Conservation (phyloP, 2,797 vertebrate species). For the Poecilia velifera region DNA sequence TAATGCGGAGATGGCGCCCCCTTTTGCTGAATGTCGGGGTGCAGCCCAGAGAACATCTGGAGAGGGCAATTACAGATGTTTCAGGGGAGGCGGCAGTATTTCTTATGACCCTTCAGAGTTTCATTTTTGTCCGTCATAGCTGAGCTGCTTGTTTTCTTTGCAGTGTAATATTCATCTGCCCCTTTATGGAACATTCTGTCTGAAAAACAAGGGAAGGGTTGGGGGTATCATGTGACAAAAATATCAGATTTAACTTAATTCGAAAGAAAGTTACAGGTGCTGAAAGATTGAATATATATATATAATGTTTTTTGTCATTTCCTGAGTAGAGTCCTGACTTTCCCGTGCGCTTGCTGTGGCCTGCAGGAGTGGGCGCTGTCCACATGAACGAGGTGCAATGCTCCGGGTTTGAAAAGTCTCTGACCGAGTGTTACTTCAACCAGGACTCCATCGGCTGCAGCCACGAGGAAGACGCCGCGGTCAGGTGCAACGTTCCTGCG, state of each 20-base stretch:
- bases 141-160: conserved; percentile 41
- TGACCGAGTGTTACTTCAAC: conserved; percentile 93
- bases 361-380: conserved; percentile 89
- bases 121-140: conserved; percentile 40
- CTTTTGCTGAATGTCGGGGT: neutral
- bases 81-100: conserved; percentile 51
- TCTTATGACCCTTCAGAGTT: conserved; percentile 34
- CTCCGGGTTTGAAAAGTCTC: conserved; percentile 91
- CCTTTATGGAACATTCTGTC: conserved; percentile 29
- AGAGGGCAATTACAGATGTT: conserved; percentile 36
- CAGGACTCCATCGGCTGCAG: conserved; percentile 86
- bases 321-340: conserved; percentile 8
- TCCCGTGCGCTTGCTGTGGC: neutral
- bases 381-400: conserved; percentile 94
- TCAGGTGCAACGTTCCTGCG: conserved; percentile 90
- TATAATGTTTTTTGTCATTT: neutral
- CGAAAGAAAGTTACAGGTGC: neutral
- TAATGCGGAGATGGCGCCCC: neutral
- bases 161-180: conserved; percentile 27
- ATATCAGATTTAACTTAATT: conserved; percentile 14
- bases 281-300: neutral
- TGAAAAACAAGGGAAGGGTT: neutral
- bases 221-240: neutral
- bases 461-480: conserved; percentile 92
- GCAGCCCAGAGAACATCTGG: conserved; percentile 7